These are phyloP conservation scores for Venturia canescens DNA, from an alignment of 1,140 invertebrate genomes.

Conservation along the genomic window DNA sequence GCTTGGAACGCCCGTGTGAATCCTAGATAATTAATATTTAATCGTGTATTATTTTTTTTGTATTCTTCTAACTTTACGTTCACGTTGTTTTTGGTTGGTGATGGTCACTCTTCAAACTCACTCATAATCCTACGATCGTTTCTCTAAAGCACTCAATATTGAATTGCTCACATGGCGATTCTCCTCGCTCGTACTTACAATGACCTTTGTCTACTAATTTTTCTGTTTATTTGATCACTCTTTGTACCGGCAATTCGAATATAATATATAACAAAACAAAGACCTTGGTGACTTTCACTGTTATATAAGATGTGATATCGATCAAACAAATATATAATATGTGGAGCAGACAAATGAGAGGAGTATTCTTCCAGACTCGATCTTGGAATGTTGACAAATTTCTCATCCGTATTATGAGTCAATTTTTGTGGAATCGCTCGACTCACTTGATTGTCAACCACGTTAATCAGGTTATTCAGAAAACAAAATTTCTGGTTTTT, in stretches of 20 bases:
- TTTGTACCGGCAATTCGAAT: neutral
- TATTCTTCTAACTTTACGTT: neutral
- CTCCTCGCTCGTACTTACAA: neutral
- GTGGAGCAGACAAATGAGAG: slow-evolving; percentile 37
- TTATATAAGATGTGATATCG: slow-evolving; percentile 70
- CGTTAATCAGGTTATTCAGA: slow-evolving; percentile 39
- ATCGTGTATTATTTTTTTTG: neutral
- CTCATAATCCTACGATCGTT: slow-evolving; percentile 12
- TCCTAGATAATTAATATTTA: slow-evolving; percentile 34
- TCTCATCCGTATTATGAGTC: slow-evolving; percentile 28
- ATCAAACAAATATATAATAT: slow-evolving; percentile 72
- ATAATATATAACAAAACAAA: slow-evolving; percentile 41
- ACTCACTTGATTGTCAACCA: slow-evolving; percentile 43
- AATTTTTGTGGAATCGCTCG: slow-evolving; percentile 47
- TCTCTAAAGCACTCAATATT: neutral
- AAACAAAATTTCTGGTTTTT: neutral
- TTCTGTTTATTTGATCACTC: neutral
- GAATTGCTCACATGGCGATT: neutral
- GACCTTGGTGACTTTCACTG: slow-evolving; percentile 59
- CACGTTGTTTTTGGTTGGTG: neutral
- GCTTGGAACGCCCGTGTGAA: slow-evolving; percentile 21
- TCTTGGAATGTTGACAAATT: slow-evolving; percentile 39
- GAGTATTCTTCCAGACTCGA: slow-evolving; percentile 46
- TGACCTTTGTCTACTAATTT: neutral
- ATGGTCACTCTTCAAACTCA: slow-evolving; percentile 25